Conservation (phyloP, 2,888 invertebrate genomes). For the Philopedon plagiatum region DNA sequence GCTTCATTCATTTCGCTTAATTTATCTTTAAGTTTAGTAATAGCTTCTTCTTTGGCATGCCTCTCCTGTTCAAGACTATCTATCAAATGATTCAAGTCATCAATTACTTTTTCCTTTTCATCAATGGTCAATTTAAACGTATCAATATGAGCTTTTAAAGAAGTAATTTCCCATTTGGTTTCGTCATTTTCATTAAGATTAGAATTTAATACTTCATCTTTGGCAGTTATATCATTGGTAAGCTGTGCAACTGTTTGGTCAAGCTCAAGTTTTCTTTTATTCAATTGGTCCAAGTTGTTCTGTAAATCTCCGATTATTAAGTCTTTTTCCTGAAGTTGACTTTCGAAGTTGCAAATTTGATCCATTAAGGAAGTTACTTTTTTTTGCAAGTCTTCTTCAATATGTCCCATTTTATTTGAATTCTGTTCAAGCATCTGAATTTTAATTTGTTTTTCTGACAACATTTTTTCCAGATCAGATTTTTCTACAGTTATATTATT, state of each 20-base stretch:
- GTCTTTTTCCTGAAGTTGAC: slow-evolving; percentile 53
- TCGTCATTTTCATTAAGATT: slow-evolving; percentile 3
- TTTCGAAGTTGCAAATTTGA: slow-evolving; percentile 3
- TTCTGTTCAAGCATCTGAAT: slow-evolving; percentile 9
- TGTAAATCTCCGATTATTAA: slow-evolving; percentile 52
- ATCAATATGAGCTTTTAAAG: slow-evolving; percentile 31
- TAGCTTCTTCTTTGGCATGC: slow-evolving; percentile 48
- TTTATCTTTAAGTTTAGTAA: slow-evolving; percentile 37
- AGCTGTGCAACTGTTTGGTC: slow-evolving; percentile 25
- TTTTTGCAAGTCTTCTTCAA: slow-evolving; percentile 25
- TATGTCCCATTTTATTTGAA: neutral
- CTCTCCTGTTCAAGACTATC: slow-evolving; percentile 42
- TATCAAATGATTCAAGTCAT: slow-evolving; percentile 46
- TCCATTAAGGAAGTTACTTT: slow-evolving; percentile 10
- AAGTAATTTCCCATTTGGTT: neutral
- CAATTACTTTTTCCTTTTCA: slow-evolving; percentile 47
- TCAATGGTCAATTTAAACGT: slow-evolving; percentile 32
- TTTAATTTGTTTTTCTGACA: slow-evolving; percentile 26
- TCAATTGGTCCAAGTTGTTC: slow-evolving; percentile 53
- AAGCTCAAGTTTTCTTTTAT: slow-evolving; percentile 54
- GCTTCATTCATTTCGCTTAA: slow-evolving; percentile 48
- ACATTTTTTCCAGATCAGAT: slow-evolving; percentile 24
- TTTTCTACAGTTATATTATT: slow-evolving; percentile 23
- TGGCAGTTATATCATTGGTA: slow-evolving; percentile 11
- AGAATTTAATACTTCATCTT: slow-evolving; percentile 7